These are phyloP conservation scores for Lingula anatina DNA, from an alignment of 2,888 invertebrate genomes.

Conservation along the genomic window DNA sequence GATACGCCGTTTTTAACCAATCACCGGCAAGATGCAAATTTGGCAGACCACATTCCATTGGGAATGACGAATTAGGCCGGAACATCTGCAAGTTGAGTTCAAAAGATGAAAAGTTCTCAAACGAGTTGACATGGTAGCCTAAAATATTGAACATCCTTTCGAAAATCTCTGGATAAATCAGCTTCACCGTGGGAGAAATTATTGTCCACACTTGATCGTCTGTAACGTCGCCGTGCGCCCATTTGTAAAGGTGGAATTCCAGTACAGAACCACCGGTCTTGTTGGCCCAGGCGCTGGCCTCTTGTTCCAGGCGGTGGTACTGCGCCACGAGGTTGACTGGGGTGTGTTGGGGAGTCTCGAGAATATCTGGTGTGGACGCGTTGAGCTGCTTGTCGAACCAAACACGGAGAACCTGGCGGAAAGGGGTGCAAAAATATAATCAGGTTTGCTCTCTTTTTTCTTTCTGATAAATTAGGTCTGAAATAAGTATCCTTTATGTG, in stretches of 20 bases:
- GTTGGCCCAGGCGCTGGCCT: conserved; percentile 6
- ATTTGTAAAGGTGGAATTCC: conserved; percentile 9
- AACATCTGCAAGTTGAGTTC: conserved; percentile 1
- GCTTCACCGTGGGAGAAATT: conserved; percentile 7
- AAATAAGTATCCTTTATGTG: background rate
- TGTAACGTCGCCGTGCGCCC: conserved; percentile 4
- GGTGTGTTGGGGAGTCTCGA: conserved; percentile 8
- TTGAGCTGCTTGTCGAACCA: conserved; percentile 9
- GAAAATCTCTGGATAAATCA: conserved; percentile 10
- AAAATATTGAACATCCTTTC: conserved; percentile 6
- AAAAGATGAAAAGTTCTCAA: conserved; percentile 8
- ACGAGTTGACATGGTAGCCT: conserved; percentile 5
- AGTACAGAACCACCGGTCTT: conserved; percentile 10
- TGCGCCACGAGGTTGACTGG: conserved; percentile 10
- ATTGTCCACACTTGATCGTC: conserved; percentile 5
- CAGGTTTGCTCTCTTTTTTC: too few species aligned
- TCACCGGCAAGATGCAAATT: conserved; percentile 9
- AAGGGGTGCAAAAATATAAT: background rate
- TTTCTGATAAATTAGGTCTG: background rate
- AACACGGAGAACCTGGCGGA: conserved; percentile 3
- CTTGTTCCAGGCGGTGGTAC: conserved; percentile 9
- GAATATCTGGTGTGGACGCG: conserved; percentile 5
- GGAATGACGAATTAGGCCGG: conserved; percentile 2
- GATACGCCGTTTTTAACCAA: conserved; percentile 8
- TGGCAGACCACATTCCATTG: background rate